Evolutionary conservation across 2,888 invertebrate species (phyloP).

Genomic region (Dicycla oo): DNA sequence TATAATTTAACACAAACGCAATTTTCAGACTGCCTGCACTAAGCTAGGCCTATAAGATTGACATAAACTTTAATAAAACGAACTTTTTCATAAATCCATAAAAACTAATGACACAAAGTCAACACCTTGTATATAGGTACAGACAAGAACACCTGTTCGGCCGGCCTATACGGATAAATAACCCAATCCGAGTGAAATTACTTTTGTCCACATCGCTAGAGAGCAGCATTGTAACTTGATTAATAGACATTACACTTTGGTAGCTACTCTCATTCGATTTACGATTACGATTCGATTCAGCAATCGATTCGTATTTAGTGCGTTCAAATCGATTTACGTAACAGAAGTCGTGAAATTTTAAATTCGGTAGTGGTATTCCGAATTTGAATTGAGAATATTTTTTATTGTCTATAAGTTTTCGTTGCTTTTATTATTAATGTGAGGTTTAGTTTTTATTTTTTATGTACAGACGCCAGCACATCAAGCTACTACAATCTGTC

Average conservation of each 20-base stretch:
- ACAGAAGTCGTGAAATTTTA: slow-evolving; percentile 70
- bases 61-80: background rate
- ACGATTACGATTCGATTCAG: slow-evolving; percentile 77
- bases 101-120: background rate
- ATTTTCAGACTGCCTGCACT: background rate
- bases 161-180: slow-evolving; percentile 80
- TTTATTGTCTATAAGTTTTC: slow-evolving; percentile 28
- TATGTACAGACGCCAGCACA: too few species aligned
- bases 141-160: slow-evolving; percentile 80
- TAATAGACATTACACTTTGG: slow-evolving; percentile 69
- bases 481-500: too few species aligned
- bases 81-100: too few species aligned
- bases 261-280: slow-evolving; percentile 81
- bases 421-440: background rate
- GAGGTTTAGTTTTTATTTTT: background rate
- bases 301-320: slow-evolving; percentile 69
- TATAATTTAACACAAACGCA: background rate
- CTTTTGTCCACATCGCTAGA: slow-evolving; percentile 82
- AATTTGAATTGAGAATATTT: slow-evolving; percentile 44
- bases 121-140: slow-evolving; percentile 79
- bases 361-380: slow-evolving; percentile 57
- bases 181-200: slow-evolving; percentile 85
- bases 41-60: background rate
- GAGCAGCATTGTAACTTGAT: slow-evolving; percentile 71
- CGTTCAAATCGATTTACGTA: slow-evolving; percentile 65